These are phyloP conservation scores for Eriosoma lanigerum DNA, from an alignment of 1,140 invertebrate genomes.

Conservation along the genomic window DNA sequence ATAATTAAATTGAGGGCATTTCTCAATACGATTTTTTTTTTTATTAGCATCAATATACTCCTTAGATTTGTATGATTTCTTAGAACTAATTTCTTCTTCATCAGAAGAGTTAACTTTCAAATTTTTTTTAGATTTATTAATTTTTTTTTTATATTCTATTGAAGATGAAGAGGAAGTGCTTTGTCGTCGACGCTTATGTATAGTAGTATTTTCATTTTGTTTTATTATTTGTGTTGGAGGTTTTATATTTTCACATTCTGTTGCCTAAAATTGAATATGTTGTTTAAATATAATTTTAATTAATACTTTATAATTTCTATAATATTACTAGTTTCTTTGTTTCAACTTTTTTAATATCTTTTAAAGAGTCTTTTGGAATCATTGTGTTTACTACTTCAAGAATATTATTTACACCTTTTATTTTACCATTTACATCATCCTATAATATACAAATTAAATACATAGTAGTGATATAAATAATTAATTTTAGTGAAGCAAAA, in stretches of 20 bases:
- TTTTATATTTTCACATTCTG: constrained; percentile 24
- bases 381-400: constrained; percentile 43
- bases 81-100: constrained; percentile 22
- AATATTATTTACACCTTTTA: constrained; percentile 47
- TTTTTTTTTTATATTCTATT: neutral
- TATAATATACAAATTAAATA: neutral
- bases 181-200: neutral
- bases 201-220: neutral
- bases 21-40: constrained; percentile 17
- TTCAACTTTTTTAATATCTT: constrained; percentile 42
- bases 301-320: neutral
- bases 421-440: constrained; percentile 51
- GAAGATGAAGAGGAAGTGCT: constrained; percentile 31
- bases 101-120: neutral
- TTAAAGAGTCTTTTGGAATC: constrained; percentile 38
- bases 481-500: too few species aligned
- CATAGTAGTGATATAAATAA: neutral
- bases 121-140: constrained; percentile 31
- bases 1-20: constrained; percentile 64
- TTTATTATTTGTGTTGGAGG: neutral
- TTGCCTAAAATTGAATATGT: neutral
- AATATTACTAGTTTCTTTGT: constrained; percentile 21
- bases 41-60: constrained; percentile 31
- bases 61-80: constrained; percentile 36
- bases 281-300: neutral